Base-by-base conservation (phyloP, 2,113 vertebrate genomes). In the Oxygymnocypris stewartii region DNA sequence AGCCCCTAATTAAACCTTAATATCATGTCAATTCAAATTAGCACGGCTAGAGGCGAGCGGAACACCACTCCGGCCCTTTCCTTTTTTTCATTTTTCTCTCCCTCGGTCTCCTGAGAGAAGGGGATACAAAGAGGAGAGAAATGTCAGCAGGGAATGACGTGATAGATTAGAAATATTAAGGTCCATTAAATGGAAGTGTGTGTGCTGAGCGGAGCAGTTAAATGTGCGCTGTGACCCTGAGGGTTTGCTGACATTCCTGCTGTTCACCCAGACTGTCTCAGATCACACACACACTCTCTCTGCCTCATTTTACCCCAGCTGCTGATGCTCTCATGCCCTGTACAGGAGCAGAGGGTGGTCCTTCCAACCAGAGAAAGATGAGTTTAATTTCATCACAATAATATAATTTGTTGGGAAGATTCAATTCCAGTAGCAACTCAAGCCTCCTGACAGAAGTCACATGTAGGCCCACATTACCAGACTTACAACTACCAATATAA, bases 1-100 rank as follows among this genome's bases (percentile, higher is more conserved):
- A 93, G 93, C 94, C 88, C 80, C 89, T 96, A 96, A 97, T 97
- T 97, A 97, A 94, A 95, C 92, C 91, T 93, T 96, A 95, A 96
- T 96, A 94, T 94, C 82, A 88, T 92, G 96, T 96, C 96, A 95
- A 83, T 96, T 96, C 96, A 95, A 96, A 97, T 97, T 96, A 97
- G 94, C 92, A 91, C 85, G 88, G 91, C 90, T 89, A 78, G 81
- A 90, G 84, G 93, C 93, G 93, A 87, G 76, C 87, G 92, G 91
- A 91, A 89, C 49, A 91, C 92, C 91, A 91, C 92, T 93, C 92
- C 87, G 18, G 85, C 81, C 3, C 49, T 51, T 80, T 63, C 79
- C 80, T 83, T 57, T 74, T 69, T 79, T 93, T 90, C n/a, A n/a
- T n/a, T n/a, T n/a, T n/a, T n/a, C n/a, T n/a, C n/a, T n/a, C n/a